Conservation (phyloP, 2,888 invertebrate genomes). For the Dicycla oo region DNA sequence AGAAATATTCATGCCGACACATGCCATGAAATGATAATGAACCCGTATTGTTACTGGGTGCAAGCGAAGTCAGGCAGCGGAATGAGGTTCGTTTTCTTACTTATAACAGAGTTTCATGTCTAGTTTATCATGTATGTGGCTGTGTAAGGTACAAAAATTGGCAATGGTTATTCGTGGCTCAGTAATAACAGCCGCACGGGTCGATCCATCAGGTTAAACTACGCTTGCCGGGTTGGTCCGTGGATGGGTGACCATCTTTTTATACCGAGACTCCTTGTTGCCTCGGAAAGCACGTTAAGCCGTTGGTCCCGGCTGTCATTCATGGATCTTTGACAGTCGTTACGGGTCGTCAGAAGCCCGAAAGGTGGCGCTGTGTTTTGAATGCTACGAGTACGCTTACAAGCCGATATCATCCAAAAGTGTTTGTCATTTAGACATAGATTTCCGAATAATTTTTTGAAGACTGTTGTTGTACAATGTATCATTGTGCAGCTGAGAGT, state of each 20-base stretch:
- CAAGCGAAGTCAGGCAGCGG: conserved; percentile 61
- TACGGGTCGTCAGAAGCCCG: too few relatives aligned
- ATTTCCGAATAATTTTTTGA: neutral
- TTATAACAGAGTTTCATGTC: neutral
- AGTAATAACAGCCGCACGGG: too few relatives aligned
- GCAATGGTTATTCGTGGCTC: neutral
- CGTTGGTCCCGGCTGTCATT: too few relatives aligned
- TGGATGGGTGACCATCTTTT: too few relatives aligned
- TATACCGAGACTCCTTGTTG: too few relatives aligned
- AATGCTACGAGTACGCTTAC: neutral
- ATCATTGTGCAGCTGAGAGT: neutral
- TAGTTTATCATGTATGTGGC: neutral
- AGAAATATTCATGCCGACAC: conserved; percentile 89
- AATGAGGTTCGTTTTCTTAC: neutral
- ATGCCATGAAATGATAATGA: conserved; percentile 89
- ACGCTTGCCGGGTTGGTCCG: too few relatives aligned
- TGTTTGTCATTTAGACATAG: neutral
- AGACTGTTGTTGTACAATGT: neutral
- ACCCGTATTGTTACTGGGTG: conserved; percentile 75
- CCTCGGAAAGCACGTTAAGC: too few relatives aligned
- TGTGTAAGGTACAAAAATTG: neutral
- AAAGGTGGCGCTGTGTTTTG: neutral
- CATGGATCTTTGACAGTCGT: too few relatives aligned
- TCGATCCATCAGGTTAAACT: too few relatives aligned
- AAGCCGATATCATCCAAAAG: neutral